Percentiles rank a stretch among this genome's conserved stretches.
phyloP scores from a whole-genome alignment of 2,888 invertebrate species.

The Tiphia femorata region DNA sequence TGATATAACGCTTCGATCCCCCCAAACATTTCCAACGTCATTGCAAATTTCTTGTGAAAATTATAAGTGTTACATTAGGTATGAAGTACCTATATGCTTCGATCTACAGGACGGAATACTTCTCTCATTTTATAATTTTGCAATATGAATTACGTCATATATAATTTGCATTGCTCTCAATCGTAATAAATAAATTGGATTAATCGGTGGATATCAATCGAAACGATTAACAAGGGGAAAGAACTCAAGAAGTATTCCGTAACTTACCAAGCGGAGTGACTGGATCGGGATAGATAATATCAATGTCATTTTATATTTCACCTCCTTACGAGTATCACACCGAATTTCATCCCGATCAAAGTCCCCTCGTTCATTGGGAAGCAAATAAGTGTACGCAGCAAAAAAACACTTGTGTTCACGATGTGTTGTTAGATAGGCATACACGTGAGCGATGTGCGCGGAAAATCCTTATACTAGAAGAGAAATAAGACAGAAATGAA shows the following conservation, averaged over 20 bases:
- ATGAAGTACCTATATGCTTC: constrained; percentile 9
- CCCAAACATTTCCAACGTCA: constrained; percentile 21
- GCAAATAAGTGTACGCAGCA: constrained; percentile 19
- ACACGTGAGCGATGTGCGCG: constrained; percentile 30
- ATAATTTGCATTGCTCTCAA: no score
- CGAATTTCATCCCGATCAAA: constrained; percentile 1
- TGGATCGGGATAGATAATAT: background rate
- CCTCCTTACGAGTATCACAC: background rate
- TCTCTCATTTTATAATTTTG: no score
- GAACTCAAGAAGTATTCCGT: background rate
- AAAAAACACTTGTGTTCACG: constrained; percentile 15
- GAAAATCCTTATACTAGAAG: background rate
- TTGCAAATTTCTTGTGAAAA: constrained; percentile 20
- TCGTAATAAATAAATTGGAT: no score
- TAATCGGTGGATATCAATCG: background rate
- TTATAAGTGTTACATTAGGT: constrained; percentile 17
- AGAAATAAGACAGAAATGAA: constrained; percentile 1
- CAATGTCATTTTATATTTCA: constrained; percentile 5
- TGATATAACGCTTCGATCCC: constrained; percentile 25
- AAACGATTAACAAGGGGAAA: background rate
- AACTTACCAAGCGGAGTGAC: background rate
- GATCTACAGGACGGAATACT: background rate
- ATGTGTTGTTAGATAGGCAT: constrained; percentile 20
- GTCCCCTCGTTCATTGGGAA: constrained; percentile 1
- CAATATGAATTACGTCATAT: background rate